Evolutionary conservation across 1,140 invertebrate genomes (phyloP), one percentile per base, ranked within the genome.

Genomic region (Nephotettix cincticeps): DNA sequence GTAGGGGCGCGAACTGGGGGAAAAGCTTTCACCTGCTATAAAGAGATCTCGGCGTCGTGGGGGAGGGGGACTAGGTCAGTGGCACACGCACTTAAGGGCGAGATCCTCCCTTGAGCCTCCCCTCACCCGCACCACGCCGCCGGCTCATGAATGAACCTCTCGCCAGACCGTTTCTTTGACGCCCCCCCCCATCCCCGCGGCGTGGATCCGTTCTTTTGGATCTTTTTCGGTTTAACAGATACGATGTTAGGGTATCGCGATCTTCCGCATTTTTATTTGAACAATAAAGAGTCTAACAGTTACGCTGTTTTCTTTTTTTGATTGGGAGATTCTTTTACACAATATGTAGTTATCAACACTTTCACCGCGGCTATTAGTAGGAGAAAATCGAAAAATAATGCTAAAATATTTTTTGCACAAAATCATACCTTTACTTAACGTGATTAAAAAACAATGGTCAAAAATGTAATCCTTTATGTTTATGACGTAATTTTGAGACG

Each of bases 61-160:
- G n/a, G n/a, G n/a, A n/a, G 9, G 9, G 6, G 9, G 47, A 54
- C 47, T 54, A 54, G 47, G 47, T 54, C 47, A 54, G 47, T 54
- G 47, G 47, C 47, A 54, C 47, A 54, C 47, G 47, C 47, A 54
- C 47, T 54, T 54, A 54, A 54, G 47, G 47, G 36, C 6, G 36
- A 17, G 17, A 40, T 40, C 47, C 47, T 4, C 47, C 47, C 47
- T 54, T 54, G 21, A 54, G 47, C 47, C 47, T 11, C 47, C 47
- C 47, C 47, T 54, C 23, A 6, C 11, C 21, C 9, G 13, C 11
- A 11, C 47, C 9, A 4, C 21, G 47, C 19, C 4, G 6, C 4
- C 23, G 9, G 23, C 47, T 54, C 47, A 11, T 54, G 47, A 54
- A 54, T 54, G 47, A 54, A 54, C 23, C 47, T 54, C 6, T 19